These are phyloP conservation scores for Odocoileus hemionus DNA, from an alignment of 2,113 vertebrate species.

Conservation along the genomic window DNA sequence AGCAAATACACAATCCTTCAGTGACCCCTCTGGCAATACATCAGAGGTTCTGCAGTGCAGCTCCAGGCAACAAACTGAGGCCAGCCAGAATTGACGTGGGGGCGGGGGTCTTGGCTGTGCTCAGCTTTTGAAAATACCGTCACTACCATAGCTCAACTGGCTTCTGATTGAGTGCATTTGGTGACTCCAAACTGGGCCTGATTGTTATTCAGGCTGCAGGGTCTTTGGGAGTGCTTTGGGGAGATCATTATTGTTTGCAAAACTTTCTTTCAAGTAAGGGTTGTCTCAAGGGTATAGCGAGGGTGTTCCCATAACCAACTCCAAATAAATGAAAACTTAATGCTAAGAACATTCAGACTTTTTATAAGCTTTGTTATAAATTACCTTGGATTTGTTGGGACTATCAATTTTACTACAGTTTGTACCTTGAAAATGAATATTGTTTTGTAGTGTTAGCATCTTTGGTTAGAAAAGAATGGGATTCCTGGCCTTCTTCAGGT, in stretches of 20 bases:
- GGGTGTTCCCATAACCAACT: not conserved
- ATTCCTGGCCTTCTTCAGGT: not conserved
- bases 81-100: not conserved
- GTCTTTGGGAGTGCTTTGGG: not conserved
- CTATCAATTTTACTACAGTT: not conserved
- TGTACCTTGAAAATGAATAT: conserved; percentile 15
- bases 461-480: conserved; percentile 1
- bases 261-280: not conserved
- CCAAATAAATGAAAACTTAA: conserved; percentile 5
- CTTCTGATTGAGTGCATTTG: not conserved
- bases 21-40: conserved; percentile 57
- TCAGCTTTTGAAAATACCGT: conserved; percentile 22
- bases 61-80: conserved; percentile 49
- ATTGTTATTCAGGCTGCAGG: not conserved
- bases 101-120: not conserved
- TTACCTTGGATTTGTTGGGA: not conserved
- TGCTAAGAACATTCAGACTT: not conserved
- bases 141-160: not conserved
- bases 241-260: not conserved
- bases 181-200: not conserved
- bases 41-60: conserved; percentile 44
- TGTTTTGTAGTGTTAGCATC: not conserved
- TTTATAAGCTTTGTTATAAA: not conserved
- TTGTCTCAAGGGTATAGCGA: not conserved
- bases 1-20: conserved; percentile 47